Conservation (phyloP, 2,797 vertebrate species). For the Caiman crocodilus region DNA sequence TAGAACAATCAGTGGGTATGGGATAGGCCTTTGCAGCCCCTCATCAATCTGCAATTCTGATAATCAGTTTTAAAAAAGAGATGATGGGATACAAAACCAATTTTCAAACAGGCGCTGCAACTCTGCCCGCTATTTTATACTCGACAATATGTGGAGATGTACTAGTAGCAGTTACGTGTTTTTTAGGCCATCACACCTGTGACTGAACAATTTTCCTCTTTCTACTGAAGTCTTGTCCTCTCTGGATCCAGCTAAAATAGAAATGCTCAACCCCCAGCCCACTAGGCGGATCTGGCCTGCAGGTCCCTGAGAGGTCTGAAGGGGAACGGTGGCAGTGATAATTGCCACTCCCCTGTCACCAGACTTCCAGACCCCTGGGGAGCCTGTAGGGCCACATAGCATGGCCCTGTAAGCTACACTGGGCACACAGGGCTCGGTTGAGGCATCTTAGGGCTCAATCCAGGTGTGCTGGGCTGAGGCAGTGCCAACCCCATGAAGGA, state of each 20-base stretch:
- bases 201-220: background rate
- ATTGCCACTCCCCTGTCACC: too few species aligned
- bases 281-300: too few species aligned
- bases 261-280: too few species aligned
- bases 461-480: too few species aligned
- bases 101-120: slow-evolving; percentile 7
- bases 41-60: background rate
- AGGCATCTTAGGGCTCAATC: too few species aligned
- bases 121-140: background rate
- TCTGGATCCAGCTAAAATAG: background rate
- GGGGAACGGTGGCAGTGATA: too few species aligned
- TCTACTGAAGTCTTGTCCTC: background rate
- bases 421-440: too few species aligned
- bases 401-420: too few species aligned
- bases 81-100: background rate
- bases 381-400: too few species aligned
- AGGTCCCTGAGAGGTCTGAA: too few species aligned
- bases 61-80: background rate
- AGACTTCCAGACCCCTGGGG: too few species aligned
- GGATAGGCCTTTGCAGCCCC: background rate
- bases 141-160: background rate
- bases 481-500: too few species aligned
- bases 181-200: background rate
- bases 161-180: background rate
- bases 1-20: background rate